A percentile compares a stretch with the other conserved stretches of the same genome.
Evolutionary conservation across 2,113 vertebrate species (phyloP).

Genomic region (Lophura nycthemera): DNA sequence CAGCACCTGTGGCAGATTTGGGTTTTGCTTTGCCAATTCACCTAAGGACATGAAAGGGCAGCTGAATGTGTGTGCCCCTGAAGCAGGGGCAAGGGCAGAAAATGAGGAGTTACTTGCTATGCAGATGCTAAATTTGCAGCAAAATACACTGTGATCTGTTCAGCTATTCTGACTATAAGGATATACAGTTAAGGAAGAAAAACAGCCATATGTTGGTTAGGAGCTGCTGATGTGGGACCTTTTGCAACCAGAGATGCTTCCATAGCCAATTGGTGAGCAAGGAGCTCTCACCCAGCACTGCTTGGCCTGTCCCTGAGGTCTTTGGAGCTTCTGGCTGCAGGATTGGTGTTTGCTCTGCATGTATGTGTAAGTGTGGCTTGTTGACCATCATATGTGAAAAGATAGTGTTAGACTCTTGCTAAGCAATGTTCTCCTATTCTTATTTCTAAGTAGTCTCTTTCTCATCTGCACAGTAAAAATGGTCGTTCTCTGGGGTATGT

Average conservation of each 20-base stretch:
- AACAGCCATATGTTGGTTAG: rapidly evolving
- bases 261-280: rapidly evolving
- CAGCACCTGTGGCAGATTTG: not conserved
- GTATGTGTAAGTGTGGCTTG: not conserved
- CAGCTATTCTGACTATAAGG: rapidly evolving
- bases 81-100: rapidly evolving
- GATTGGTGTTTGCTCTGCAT: rapidly evolving
- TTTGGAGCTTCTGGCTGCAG: not conserved
- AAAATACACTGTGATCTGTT: rapidly evolving
- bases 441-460: not conserved
- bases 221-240: rapidly evolving
- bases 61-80: rapidly evolving
- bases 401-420: not conserved
- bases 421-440: not conserved
- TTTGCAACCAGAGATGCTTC: rapidly evolving
- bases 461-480: not conserved
- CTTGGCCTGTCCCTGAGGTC: rapidly evolving
- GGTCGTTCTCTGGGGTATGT: rapidly evolving
- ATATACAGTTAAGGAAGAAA: rapidly evolving
- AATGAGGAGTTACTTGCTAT: rapidly evolving
- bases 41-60: not conserved
- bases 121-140: rapidly evolving
- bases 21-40: not conserved
- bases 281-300: not conserved
- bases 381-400: not conserved